These are phyloP conservation scores for Acomys russatus DNA, from an alignment of 2,797 vertebrate species.

Conservation along the genomic window DNA sequence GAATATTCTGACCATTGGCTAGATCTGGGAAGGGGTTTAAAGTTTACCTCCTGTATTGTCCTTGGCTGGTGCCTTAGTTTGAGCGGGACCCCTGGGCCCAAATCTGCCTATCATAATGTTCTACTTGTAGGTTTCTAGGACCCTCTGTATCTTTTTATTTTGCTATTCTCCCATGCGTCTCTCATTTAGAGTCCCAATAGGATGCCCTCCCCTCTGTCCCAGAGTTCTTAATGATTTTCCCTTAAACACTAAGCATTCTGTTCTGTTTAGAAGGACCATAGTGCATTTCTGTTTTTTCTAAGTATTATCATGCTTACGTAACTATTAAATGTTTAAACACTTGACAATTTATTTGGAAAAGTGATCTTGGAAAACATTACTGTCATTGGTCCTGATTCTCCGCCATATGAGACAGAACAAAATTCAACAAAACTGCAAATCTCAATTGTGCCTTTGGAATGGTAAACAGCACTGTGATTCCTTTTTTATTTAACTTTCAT, in stretches of 20 bases:
- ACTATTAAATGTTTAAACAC: neutral
- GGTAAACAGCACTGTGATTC: neutral
- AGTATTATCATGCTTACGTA: neutral
- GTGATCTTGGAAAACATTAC: neutral
- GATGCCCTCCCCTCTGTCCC: no score
- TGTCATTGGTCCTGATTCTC: neutral
- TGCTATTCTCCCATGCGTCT: no score
- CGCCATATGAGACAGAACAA: neutral
- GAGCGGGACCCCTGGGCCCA: no score
- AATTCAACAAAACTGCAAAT: neutral
- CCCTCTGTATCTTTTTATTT: no score
- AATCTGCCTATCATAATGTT: no score
- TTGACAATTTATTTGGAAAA: slow-evolving; percentile 48
- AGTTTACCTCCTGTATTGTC: no score
- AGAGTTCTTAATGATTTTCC: neutral
- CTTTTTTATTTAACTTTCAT: neutral
- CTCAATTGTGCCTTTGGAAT: neutral
- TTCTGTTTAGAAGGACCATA: neutral
- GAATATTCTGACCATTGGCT: no score
- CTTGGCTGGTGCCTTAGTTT: no score
- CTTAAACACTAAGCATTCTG: neutral
- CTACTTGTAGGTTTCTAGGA: no score
- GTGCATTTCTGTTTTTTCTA: neutral
- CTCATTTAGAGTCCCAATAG: no score
- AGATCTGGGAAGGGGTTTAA: no score